phyloP scores from a whole-genome alignment of 2,797 vertebrate genomes.

The Botia almorhae region DNA sequence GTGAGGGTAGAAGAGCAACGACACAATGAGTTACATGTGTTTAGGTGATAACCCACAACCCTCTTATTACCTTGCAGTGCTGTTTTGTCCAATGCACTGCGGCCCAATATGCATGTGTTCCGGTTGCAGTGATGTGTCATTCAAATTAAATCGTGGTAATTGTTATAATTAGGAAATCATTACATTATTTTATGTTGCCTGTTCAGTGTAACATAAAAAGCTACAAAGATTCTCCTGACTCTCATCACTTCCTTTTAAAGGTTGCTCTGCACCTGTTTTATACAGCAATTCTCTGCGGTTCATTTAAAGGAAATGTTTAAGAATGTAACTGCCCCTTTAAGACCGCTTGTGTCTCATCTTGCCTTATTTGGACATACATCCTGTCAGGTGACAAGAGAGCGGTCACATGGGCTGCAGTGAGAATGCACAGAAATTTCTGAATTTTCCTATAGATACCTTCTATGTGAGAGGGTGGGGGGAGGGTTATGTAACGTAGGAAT shows the following conservation, averaged over 20 bases:
- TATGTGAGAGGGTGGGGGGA: conserved; percentile 50
- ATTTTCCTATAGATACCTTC: conserved; percentile 71
- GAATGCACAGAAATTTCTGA: conserved; percentile 81
- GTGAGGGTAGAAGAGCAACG: conserved; percentile 50
- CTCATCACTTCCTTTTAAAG: conserved; percentile 48
- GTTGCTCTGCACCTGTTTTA: conserved; percentile 57
- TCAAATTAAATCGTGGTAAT: background rate
- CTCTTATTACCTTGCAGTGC: conserved; percentile 1
- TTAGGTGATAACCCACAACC: conserved; percentile 27
- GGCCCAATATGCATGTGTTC: background rate
- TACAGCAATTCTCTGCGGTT: conserved; percentile 62
- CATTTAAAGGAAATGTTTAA: conserved; percentile 66
- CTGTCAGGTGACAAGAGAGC: conserved; percentile 80
- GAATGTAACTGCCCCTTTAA: conserved; percentile 76
- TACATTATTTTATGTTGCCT: conserved; percentile 6
- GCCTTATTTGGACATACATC: conserved; percentile 79
- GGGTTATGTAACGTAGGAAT: conserved; percentile 73
- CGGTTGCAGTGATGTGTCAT: background rate
- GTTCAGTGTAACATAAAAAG: conserved; percentile 6
- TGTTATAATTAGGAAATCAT: background rate
- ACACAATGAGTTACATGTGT: conserved; percentile 17
- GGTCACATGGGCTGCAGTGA: conserved; percentile 74
- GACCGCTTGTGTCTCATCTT: conserved; percentile 75
- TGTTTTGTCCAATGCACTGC: background rate
- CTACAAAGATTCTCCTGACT: conserved; percentile 12